Percentiles rank a stretch among this genome's conserved stretches.
Evolutionary conservation across 2,797 vertebrate species (phyloP).

Genomic region (Clarias pachynema): DNA sequence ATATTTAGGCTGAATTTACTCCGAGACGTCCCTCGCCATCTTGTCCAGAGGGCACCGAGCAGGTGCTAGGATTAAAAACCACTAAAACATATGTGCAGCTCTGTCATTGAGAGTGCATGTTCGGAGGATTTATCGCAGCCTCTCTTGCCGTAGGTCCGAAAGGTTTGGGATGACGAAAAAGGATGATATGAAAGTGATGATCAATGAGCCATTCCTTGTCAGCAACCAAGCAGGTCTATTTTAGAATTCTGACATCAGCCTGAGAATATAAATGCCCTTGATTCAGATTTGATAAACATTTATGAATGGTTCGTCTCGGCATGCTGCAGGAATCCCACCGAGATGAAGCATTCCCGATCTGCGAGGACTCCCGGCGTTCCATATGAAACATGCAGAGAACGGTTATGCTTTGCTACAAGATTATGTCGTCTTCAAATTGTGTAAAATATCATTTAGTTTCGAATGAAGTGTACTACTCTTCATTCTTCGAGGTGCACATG

Average conservation of each 20-base stretch:
- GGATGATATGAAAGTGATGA: background rate
- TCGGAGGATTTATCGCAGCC: background rate
- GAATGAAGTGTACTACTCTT: background rate
- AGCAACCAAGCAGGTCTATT: background rate
- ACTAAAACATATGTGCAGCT: constrained; percentile 21
- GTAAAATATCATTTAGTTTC: background rate
- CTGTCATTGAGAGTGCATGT: background rate
- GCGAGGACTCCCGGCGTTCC: constrained; percentile 3
- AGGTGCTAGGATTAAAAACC: constrained; percentile 9
- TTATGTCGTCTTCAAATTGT: background rate
- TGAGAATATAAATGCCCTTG: constrained; percentile 20
- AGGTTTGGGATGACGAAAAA: background rate
- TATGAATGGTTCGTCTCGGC: constrained; percentile 26
- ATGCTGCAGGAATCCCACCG: constrained; percentile 20
- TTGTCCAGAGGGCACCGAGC: constrained; percentile 25
- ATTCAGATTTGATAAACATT: constrained; percentile 37
- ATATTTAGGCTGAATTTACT: constrained; percentile 33
- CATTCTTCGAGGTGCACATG: constrained; percentile 5
- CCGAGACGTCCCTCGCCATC: constrained; percentile 19
- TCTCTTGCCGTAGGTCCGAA: background rate
- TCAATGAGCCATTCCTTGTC: constrained; percentile 25
- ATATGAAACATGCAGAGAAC: background rate
- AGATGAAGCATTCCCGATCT: constrained; percentile 6
- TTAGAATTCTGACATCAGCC: constrained; percentile 7
- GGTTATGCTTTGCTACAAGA: background rate